phyloP scores from a whole-genome alignment of 2,113 vertebrate species.

The Nycticorax nycticorax region DNA sequence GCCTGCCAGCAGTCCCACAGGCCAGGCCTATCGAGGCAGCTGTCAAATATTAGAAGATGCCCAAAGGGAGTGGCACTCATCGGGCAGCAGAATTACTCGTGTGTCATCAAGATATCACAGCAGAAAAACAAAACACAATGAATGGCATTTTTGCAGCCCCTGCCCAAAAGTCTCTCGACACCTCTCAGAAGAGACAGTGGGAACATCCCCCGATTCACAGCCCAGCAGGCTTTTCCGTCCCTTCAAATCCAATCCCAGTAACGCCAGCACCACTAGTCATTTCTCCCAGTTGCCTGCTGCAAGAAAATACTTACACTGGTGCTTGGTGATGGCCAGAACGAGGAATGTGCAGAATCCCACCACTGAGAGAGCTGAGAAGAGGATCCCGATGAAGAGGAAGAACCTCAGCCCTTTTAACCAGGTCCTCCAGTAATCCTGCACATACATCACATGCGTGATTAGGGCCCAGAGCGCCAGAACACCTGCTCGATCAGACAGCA shows the following conservation, averaged over 20 bases:
- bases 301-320: constrained; percentile 81
- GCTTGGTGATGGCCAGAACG: constrained; percentile 79
- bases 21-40: background rate
- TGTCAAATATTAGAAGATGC: background rate
- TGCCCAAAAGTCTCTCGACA: background rate
- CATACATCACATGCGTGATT: constrained; percentile 93
- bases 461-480: constrained; percentile 95
- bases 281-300: background rate
- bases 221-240: background rate
- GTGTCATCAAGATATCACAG: background rate
- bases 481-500: constrained; percentile 75
- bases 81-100: background rate
- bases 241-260: background rate
- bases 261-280: fast-evolving
- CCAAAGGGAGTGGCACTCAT: background rate
- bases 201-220: background rate
- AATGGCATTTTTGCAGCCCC: background rate
- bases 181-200: background rate
- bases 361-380: constrained; percentile 82
- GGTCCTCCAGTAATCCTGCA: constrained; percentile 95
- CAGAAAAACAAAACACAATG: fast-evolving
- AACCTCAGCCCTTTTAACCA: constrained; percentile 94
- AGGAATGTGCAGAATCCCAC: constrained; percentile 87
- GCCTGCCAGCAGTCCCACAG: background rate
- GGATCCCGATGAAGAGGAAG: constrained; percentile 84